These are phyloP conservation scores for Syrmaticus mikado DNA, from an alignment of 2,113 vertebrate species.

Conservation along the genomic window DNA sequence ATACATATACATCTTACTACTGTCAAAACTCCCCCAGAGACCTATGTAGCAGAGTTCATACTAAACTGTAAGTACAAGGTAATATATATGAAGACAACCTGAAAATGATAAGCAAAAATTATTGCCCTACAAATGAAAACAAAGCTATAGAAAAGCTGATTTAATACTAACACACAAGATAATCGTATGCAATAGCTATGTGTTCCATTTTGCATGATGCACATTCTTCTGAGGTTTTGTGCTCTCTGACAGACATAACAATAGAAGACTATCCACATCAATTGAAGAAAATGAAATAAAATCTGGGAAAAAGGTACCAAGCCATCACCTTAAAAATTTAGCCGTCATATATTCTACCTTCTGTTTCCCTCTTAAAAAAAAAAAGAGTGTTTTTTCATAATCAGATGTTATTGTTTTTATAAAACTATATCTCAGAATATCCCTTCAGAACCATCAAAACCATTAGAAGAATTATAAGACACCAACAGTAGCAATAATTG, in stretches of 20 bases:
- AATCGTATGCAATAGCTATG: neutral
- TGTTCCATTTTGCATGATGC: neutral
- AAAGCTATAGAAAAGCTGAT: neutral
- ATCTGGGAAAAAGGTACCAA: neutral
- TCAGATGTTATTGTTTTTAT: neutral
- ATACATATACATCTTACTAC: neutral
- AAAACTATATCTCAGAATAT: neutral
- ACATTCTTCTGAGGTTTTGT: constrained; percentile 17
- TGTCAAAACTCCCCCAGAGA: neutral
- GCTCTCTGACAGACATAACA: neutral
- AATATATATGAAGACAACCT: neutral
- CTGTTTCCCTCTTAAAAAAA: too few relatives aligned
- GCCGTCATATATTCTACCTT: neutral
- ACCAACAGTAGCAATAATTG: neutral
- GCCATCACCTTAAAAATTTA: neutral
- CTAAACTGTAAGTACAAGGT: neutral
- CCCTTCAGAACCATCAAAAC: neutral
- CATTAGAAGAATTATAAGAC: neutral
- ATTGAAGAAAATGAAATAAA: neutral
- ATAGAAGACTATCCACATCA: neutral
- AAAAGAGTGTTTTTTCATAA: neutral
- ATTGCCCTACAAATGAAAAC: neutral
- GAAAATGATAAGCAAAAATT: neutral
- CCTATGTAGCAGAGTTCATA: neutral
- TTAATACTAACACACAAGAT: neutral